Conservation (phyloP, 2,888 invertebrate genomes). For the Napeogenes sylphis region DNA sequence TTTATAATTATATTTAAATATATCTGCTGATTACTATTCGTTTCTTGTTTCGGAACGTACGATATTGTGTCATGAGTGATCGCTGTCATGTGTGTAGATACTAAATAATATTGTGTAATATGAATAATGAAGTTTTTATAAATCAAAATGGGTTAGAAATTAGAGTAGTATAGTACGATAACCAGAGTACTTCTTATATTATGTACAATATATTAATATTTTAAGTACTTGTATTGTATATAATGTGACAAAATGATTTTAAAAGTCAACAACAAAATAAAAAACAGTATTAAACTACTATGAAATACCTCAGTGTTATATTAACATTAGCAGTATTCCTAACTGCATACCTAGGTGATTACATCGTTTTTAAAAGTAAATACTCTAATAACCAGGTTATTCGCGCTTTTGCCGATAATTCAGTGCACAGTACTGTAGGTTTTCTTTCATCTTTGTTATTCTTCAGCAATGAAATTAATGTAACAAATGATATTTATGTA, state of each 20-base stretch:
- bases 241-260: not conserved
- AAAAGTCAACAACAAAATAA: not conserved
- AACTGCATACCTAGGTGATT: constrained; percentile 54
- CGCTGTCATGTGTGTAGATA: not conserved
- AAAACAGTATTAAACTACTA: constrained; percentile 28
- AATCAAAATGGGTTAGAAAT: no score
- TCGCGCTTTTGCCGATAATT: constrained; percentile 53
- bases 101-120: not conserved
- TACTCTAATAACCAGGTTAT: constrained; percentile 50
- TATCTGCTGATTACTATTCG: no score
- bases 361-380: constrained; percentile 59
- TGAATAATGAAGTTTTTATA: no score
- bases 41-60: not conserved
- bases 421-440: constrained; percentile 55
- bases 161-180: no score
- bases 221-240: no score
- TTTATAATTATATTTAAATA: no score
- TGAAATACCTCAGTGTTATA: constrained; percentile 47
- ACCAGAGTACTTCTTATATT: no score
- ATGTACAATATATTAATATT: no score
- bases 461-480: constrained; percentile 46
- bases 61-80: no score
- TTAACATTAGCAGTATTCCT: constrained; percentile 43
- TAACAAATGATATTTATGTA: constrained; percentile 38
- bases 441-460: constrained; percentile 54